Percentiles rank a stretch among this genome's conserved stretches.
Evolutionary conservation across 1,140 invertebrate genomes (phyloP).

Genomic region (Varroa destructor): DNA sequence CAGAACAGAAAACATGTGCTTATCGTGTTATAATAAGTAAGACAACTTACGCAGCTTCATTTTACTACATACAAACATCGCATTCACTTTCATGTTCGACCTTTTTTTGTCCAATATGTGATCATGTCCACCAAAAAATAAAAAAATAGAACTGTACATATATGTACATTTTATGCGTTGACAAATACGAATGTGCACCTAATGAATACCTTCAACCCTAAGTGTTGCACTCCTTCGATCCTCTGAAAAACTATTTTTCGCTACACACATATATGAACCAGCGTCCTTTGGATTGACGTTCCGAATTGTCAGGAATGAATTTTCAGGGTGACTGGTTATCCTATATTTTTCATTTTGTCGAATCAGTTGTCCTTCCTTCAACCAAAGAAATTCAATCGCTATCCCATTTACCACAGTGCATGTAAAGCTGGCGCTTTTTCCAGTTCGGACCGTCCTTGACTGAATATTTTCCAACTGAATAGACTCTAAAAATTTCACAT

Average conservation of each 20-base stretch:
- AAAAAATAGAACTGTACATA: too few relatives aligned
- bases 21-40: too few relatives aligned
- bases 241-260: conserved; percentile 5
- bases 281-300: not conserved
- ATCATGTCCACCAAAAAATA: too few relatives aligned
- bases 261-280: conserved; percentile 7
- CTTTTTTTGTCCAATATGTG: too few relatives aligned
- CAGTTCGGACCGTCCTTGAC: conserved; percentile 2
- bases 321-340: not conserved
- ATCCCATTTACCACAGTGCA: not conserved
- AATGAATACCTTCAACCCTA: conserved; percentile 7
- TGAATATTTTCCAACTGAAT: not conserved
- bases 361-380: not conserved
- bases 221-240: conserved; percentile 1
- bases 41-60: too few relatives aligned
- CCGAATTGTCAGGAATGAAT: conserved; percentile 12
- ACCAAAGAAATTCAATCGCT: conserved; percentile 11
- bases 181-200: too few relatives aligned
- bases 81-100: too few relatives aligned
- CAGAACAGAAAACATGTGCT: too few relatives aligned
- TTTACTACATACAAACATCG: too few relatives aligned
- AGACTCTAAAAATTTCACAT: not conserved
- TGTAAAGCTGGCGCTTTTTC: not conserved
- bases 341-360: conserved; percentile 9
- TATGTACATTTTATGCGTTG: too few relatives aligned